Conservation (phyloP, 2,888 invertebrate genomes). For the Ophion costatus region DNA sequence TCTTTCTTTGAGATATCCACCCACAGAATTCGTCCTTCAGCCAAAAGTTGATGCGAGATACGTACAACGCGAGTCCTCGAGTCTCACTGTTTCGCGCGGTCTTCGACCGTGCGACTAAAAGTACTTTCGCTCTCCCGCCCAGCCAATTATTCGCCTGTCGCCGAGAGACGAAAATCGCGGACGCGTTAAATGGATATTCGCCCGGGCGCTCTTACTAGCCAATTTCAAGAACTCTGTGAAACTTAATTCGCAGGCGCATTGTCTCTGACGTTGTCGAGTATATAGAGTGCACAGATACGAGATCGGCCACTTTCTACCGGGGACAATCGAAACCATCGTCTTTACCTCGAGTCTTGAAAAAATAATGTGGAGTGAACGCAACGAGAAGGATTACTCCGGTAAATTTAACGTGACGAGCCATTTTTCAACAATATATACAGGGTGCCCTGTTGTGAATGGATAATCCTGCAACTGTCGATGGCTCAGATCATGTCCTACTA, state of each 20-base stretch:
- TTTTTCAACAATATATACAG: not conserved
- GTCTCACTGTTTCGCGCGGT: slow-evolving; percentile 25
- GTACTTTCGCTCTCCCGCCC: slow-evolving; percentile 13
- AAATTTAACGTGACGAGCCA: slow-evolving; percentile 54
- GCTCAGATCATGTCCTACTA: too few relatives aligned
- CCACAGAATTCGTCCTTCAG: not conserved
- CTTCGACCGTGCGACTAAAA: slow-evolving; percentile 49
- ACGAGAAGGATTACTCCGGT: slow-evolving; percentile 34
- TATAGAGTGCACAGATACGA: slow-evolving; percentile 28
- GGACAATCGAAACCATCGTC: slow-evolving; percentile 11
- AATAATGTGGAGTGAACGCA: not conserved
- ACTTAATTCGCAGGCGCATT: slow-evolving; percentile 69
- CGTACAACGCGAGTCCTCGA: not conserved
- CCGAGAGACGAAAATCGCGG: slow-evolving; percentile 13
- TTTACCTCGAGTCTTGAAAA: not conserved
- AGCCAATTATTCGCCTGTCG: not conserved
- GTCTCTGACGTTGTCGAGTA: slow-evolving; percentile 49
- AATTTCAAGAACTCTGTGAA: slow-evolving; percentile 71
- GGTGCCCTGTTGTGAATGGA: too few relatives aligned
- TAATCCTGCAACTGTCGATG: too few relatives aligned
- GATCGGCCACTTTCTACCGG: slow-evolving; percentile 55
- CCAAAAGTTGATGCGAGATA: not conserved
- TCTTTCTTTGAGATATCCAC: not conserved
- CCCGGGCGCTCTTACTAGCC: slow-evolving; percentile 11
- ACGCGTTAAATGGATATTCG: slow-evolving; percentile 52